Evolutionary conservation across 2,797 vertebrate species (phyloP), one percentile per base, ranked within the genome.

Genomic region (Hyperoplus lanceolatus): DNA sequence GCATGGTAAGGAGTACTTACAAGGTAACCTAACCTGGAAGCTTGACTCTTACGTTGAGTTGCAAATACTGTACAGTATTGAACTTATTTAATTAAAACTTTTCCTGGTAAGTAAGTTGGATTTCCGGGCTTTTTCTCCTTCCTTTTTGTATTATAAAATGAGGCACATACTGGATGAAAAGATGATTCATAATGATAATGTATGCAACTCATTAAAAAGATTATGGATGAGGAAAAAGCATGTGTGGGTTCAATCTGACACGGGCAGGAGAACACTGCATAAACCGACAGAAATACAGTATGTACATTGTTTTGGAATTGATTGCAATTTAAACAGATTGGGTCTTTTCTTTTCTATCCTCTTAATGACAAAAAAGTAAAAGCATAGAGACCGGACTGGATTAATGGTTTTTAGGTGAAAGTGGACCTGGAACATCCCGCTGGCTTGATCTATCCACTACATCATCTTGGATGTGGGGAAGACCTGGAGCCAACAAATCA

Each of bases 401-500:
- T 88, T 84, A 73, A 90, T 84, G 67, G 75, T 70, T 88, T 84
- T 78, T 75, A 83, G 86, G 80, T 77, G 62, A 75, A 85, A 81
- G 71, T 80, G 79, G 84, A 86, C 45, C 53, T 66, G 76, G 54
- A 80, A 85, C 80, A 83, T 90, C 79, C 74, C 90, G 82, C 79
- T 86, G 82, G 77, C 80, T 80, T 85, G 73, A 83, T 83, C 77
- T 72, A 81, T 73, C 77, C 82, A 85, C 83, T 86, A 79, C 80
- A 79, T 90, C 80, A 70, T 81, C 51, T 66, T 86, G 82, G 65
- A 87, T 76, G 68, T 70, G 75, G 71, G 64, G 46, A 75, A 79
- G 70, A 90, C 82, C 89, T 83, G 83, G 87, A 87, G 84, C 87
- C 88, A 89, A 90, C 90, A 91, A 91, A 91, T 90, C 90, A 90